A percentile compares a stretch with the other conserved stretches of the same genome.
phyloP scores from a whole-genome alignment of 2,888 invertebrate species.

The Lepeophtheirus nordmannii region DNA sequence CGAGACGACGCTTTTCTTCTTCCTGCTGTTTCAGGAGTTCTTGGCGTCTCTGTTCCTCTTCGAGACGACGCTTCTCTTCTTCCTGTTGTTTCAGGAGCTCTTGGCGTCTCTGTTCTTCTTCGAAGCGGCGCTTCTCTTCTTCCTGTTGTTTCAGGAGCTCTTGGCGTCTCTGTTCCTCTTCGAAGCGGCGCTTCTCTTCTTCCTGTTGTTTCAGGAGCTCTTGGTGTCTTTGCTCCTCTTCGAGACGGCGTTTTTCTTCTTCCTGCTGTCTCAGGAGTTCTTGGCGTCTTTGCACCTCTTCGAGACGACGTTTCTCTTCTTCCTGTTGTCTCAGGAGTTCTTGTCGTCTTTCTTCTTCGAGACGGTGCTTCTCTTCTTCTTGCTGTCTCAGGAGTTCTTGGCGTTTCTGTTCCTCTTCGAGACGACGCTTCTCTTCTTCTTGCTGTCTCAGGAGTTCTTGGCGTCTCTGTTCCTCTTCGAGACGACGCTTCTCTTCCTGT shows the following conservation, averaged over 20 bases:
- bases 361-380: neutral
- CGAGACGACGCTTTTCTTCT: neutral
- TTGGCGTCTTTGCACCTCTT: slow-evolving; percentile 1
- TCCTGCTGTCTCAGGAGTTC: neutral
- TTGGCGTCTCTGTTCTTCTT: neutral
- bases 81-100: neutral
- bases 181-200: neutral
- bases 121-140: neutral
- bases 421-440: neutral
- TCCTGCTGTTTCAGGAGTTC: neutral
- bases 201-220: too few relatives aligned
- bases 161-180: slow-evolving; percentile 2
- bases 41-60: neutral
- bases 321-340: neutral
- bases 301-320: neutral
- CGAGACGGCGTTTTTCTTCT: neutral
- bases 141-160: neutral
- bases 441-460: neutral
- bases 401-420: neutral
- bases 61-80: neutral
- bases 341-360: slow-evolving; percentile 6
- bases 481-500: neutral
- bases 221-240: neutral
- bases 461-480: neutral
- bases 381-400: neutral